phyloP scores from a whole-genome alignment of 2,113 vertebrate species.

The Stigmatopora argus region DNA sequence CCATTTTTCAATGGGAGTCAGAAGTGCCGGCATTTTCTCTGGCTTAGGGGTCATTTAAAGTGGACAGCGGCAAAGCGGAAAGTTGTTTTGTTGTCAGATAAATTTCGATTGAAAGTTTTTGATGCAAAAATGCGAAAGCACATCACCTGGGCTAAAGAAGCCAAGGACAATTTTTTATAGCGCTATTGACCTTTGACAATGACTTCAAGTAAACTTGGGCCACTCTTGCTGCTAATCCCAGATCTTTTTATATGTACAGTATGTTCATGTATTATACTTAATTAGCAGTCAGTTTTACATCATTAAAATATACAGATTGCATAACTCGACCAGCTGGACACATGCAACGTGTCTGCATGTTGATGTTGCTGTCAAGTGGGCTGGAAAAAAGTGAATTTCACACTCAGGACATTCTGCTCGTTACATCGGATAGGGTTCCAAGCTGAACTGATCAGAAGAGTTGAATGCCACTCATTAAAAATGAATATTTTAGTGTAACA shows the following conservation, averaged over 20 bases:
- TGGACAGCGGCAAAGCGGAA: no score
- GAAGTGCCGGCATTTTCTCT: no score
- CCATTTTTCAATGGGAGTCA: no score
- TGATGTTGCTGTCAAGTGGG: constrained; percentile 11
- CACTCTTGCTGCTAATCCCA: constrained; percentile 12
- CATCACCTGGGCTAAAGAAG: no score
- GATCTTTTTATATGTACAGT: background rate
- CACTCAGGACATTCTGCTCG: background rate
- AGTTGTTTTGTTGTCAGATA: no score
- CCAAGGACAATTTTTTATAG: no score
- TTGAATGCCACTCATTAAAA: background rate
- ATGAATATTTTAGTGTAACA: background rate
- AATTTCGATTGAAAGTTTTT: no score
- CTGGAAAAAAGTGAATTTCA: constrained; percentile 22
- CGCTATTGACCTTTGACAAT: no score
- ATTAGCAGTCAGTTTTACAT: constrained; percentile 26
- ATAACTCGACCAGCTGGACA: constrained; percentile 46
- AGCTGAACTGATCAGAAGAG: background rate
- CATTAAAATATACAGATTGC: constrained; percentile 25
- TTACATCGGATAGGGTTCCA: background rate
- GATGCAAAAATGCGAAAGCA: no score
- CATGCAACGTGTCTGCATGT: constrained; percentile 11
- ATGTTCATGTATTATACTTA: constrained; percentile 11
- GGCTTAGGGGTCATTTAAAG: no score
- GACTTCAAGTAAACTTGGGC: background rate